Conservation (phyloP, 92 coral and sea anemone genomes). For the Palythoa heliodiscus region DNA sequence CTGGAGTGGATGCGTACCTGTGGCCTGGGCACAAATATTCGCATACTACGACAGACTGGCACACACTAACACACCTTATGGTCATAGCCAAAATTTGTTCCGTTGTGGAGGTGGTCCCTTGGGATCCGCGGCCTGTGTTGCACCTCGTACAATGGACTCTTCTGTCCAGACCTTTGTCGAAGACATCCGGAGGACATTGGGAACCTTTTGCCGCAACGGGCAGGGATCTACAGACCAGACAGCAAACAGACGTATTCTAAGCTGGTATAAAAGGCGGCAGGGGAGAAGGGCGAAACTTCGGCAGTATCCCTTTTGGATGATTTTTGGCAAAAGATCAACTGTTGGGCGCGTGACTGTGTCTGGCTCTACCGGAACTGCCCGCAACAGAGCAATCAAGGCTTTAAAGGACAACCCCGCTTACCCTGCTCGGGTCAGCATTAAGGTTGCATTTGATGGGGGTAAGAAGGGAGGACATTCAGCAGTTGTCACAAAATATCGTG, state of each 20-base stretch:
- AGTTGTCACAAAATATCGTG: constrained; percentile 47
- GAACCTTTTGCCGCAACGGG: constrained; percentile 54
- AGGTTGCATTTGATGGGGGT: neutral
- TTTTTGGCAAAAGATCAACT: neutral
- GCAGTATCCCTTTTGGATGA: neutral
- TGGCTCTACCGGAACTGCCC: neutral
- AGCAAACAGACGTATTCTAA: neutral
- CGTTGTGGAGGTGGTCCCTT: neutral
- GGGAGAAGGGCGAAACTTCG: constrained; percentile 25
- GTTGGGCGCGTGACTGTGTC: neutral
- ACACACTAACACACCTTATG: neutral
- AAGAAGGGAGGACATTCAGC: constrained; percentile 18
- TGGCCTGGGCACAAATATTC: constrained; percentile 74
- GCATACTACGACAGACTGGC: constrained; percentile 64
- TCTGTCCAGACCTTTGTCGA: constrained; percentile 47
- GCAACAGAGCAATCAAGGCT: neutral
- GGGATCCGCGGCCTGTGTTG: neutral
- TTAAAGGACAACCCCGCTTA: constrained; percentile 40
- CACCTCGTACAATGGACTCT: constrained; percentile 3
- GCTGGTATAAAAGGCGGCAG: constrained; percentile 44
- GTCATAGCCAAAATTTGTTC: constrained; percentile 26
- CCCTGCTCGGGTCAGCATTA: constrained; percentile 8
- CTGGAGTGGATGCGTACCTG: constrained; percentile 66
- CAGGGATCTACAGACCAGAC: constrained; percentile 31
- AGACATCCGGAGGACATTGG: constrained; percentile 49